Percentiles rank a stretch among this genome's conserved stretches.
These are phyloP conservation scores for Hemicrepidius hirtus DNA, from an alignment of 2,888 invertebrate genomes.

Conservation along the genomic window DNA sequence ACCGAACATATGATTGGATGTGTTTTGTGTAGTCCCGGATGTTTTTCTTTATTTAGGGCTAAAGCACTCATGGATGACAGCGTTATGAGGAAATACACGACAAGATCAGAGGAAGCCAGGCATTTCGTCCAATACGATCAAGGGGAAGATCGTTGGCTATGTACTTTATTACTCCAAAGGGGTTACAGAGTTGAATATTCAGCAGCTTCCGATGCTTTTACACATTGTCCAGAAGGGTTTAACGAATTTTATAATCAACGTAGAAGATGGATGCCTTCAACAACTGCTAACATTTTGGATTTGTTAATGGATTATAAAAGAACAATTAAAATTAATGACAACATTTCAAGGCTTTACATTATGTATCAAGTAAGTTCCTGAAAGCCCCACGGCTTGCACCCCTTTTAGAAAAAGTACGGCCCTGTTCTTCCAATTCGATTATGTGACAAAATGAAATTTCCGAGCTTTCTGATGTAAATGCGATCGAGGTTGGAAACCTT, in stretches of 20 bases:
- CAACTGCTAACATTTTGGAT: conserved; percentile 95
- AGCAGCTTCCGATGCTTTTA: conserved; percentile 95
- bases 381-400: too few species aligned
- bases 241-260: conserved; percentile 96
- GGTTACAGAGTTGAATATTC: conserved; percentile 96
- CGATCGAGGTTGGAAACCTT: too few species aligned
- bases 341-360: conserved; percentile 89
- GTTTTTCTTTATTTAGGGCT: conserved; percentile 92
- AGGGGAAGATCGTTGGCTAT: conserved; percentile 98
- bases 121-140: conserved; percentile 96
- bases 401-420: too few species aligned
- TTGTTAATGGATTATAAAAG: conserved; percentile 85
- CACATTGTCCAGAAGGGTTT: conserved; percentile 95
- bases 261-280: conserved; percentile 96
- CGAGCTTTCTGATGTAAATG: too few species aligned
- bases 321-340: conserved; percentile 89
- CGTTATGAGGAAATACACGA: conserved; percentile 92
- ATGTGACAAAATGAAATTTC: too few species aligned
- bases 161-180: conserved; percentile 91
- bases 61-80: conserved; percentile 93
- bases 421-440: too few species aligned
- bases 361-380: conserved; percentile 78
- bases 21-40: conserved; percentile 93
- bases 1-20: conserved; percentile 93
- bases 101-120: conserved; percentile 83